Percentiles rank a stretch among this genome's conserved stretches.
phyloP scores from a whole-genome alignment of 2,888 invertebrate species.

The Hemaris fuciformis region DNA sequence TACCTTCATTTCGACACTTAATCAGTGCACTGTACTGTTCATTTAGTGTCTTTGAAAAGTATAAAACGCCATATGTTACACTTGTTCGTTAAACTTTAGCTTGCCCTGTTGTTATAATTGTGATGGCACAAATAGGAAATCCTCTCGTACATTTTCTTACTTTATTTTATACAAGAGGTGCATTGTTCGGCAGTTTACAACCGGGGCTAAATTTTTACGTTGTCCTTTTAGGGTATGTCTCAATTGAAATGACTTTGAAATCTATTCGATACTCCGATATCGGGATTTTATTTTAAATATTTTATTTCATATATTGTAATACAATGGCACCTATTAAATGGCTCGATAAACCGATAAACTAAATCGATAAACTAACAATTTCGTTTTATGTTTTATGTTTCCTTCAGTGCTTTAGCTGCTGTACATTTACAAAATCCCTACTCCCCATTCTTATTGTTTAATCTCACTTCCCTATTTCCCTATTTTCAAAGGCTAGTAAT shows the following conservation, averaged over 20 bases:
- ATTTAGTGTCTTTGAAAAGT: background rate
- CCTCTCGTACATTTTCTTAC: constrained; percentile 1
- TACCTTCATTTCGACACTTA: background rate
- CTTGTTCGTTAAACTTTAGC: background rate
- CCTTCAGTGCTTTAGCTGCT: too few species aligned
- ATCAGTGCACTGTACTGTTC: background rate
- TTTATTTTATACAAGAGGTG: constrained; percentile 7
- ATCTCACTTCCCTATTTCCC: too few species aligned
- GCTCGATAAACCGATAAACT: too few species aligned
- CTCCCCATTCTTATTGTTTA: too few species aligned
- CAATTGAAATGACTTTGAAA: background rate
- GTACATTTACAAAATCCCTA: too few species aligned
- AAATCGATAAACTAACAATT: too few species aligned
- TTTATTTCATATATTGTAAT: too few species aligned
- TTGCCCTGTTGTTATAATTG: constrained; percentile 3
- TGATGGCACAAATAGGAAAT: constrained; percentile 1
- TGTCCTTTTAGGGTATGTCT: background rate
- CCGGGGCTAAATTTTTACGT: background rate
- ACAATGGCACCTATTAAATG: too few species aligned
- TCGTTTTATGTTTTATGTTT: too few species aligned
- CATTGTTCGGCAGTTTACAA: constrained; percentile 4
- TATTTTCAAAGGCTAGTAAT: too few species aligned
- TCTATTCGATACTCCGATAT: too few species aligned
- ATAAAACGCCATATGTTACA: constrained; percentile 8
- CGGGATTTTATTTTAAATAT: too few species aligned